Conservation (phyloP, 2,888 invertebrate genomes). For the Drosophila subsilvestris region DNA sequence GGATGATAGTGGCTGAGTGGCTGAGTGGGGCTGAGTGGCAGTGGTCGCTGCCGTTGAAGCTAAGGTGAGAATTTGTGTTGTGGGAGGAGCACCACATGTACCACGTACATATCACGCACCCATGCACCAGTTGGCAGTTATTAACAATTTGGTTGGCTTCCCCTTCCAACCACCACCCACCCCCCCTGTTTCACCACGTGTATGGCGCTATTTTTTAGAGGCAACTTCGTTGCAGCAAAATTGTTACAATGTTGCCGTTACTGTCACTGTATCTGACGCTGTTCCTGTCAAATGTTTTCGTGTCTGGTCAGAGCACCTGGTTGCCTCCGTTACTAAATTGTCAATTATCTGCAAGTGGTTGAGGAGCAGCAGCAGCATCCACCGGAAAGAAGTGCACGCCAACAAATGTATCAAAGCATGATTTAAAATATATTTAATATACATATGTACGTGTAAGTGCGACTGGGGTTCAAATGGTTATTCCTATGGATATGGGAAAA, state of each 20-base stretch:
- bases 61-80: conserved; percentile 12
- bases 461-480: too few species aligned
- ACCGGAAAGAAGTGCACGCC: too few species aligned
- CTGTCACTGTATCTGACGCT: neutral
- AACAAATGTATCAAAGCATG: too few species aligned
- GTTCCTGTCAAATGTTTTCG: conserved; percentile 19
- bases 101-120: conserved; percentile 25
- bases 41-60: neutral
- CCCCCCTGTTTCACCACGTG: conserved; percentile 36
- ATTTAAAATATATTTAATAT: too few species aligned
- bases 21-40: neutral
- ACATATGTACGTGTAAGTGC: too few species aligned
- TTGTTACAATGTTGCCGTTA: neutral
- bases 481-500: too few species aligned
- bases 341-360: too few species aligned
- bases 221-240: neutral
- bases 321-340: conserved; percentile 22
- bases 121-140: conserved; percentile 61
- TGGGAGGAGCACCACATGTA: conserved; percentile 5
- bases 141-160: conserved; percentile 46
- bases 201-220: conserved; percentile 5
- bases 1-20: neutral
- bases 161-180: too few species aligned
- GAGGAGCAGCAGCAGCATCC: too few species aligned
- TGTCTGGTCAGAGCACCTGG: neutral